Conservation (phyloP, 2,888 invertebrate genomes). For the Alentia gelatinosa region DNA sequence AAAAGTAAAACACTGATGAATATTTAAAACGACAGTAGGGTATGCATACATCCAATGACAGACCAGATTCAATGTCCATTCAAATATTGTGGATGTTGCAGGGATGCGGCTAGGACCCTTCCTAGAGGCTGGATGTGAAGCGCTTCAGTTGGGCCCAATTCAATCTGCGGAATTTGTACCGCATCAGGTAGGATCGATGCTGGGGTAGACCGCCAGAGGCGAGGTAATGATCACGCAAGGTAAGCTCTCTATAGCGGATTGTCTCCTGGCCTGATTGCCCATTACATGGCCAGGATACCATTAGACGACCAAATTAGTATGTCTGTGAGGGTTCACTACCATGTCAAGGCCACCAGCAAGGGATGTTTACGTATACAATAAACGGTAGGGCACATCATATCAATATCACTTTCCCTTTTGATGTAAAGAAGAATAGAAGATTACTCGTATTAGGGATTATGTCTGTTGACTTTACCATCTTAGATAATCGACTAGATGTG, state of each 20-base stretch:
- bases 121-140: background rate
- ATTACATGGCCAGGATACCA: background rate
- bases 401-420: too few species aligned
- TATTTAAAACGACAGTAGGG: too few species aligned
- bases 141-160: background rate
- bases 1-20: too few species aligned
- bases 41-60: too few species aligned
- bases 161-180: conserved; percentile 12
- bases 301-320: background rate
- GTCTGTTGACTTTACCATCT: too few species aligned
- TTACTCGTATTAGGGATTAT: too few species aligned
- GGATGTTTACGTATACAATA: too few species aligned
- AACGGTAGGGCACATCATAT: too few species aligned
- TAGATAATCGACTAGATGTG: too few species aligned
- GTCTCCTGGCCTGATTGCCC: background rate
- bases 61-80: background rate
- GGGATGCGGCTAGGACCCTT: background rate
- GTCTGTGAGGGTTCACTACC: background rate
- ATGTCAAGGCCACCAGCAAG: background rate
- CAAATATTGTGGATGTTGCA: background rate
- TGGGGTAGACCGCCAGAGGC: background rate
- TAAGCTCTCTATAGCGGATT: background rate
- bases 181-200: conserved; percentile 2
- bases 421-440: too few species aligned
- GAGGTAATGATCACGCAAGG: background rate